Evolutionary conservation across 1,140 invertebrate genomes (phyloP).

Genomic region (Bombus polaris): DNA sequence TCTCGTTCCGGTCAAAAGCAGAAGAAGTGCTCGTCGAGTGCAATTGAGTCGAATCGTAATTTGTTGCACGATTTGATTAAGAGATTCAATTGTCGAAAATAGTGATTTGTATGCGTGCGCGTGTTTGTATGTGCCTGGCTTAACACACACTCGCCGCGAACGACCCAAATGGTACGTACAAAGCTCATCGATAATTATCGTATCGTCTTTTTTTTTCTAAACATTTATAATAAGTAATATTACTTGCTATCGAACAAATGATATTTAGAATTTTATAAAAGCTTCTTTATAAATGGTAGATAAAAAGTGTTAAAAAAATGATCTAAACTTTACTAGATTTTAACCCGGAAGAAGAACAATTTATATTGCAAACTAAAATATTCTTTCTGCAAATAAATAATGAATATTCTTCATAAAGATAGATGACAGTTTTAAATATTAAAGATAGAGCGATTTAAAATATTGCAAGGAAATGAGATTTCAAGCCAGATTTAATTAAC

Average conservation of each 20-base stretch:
- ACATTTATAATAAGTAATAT: no score
- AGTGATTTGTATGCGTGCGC: background rate
- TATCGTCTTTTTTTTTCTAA: no score
- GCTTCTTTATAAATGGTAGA: no score
- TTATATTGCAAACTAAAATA: background rate
- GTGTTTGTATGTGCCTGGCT: no score
- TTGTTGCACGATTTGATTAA: conserved; percentile 8
- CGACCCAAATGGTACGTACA: no score
- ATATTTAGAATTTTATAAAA: no score
- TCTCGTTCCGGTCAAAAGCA: background rate
- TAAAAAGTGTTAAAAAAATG: no score
- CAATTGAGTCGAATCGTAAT: background rate
- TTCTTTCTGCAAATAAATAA: background rate
- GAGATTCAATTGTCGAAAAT: conserved; percentile 2
- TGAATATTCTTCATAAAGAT: background rate
- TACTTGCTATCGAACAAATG: no score
- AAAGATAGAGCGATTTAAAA: background rate
- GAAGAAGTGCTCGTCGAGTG: background rate
- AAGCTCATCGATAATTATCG: no score
- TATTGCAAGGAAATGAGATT: background rate
- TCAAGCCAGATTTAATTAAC: conserved; percentile 24
- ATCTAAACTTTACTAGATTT: background rate
- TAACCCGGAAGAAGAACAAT: no score
- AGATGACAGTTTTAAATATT: background rate
- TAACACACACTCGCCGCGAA: no score